phyloP scores from a whole-genome alignment of 2,797 vertebrate species.

The Bradypodion ventrale region DNA sequence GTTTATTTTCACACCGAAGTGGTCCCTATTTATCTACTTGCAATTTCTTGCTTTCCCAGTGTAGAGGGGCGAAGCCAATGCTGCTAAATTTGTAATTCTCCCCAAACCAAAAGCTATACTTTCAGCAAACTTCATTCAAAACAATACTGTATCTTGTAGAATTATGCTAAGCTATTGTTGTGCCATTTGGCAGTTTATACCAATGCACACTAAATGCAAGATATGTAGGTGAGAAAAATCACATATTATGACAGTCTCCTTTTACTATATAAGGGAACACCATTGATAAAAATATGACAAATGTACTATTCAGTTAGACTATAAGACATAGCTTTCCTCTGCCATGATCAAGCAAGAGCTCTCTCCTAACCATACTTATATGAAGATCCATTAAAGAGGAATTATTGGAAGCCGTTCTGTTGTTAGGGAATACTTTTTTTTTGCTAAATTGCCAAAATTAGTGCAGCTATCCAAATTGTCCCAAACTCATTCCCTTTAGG shows the following conservation, averaged over 20 bases:
- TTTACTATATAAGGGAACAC: no score
- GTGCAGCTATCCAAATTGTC: not conserved
- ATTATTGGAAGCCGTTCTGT: not conserved
- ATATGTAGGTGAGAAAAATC: no score
- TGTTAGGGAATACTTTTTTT: not conserved
- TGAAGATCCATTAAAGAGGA: not conserved
- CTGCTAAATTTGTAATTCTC: not conserved
- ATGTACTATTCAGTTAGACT: no score
- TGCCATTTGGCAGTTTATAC: not conserved
- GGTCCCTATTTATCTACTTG: no score
- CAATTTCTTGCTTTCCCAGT: no score
- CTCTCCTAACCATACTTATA: not conserved
- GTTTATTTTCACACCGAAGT: no score
- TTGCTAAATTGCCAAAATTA: not conserved
- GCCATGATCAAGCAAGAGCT: no score
- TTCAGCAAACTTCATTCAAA: not conserved
- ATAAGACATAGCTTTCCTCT: no score
- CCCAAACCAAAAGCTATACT: not conserved
- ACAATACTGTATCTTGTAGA: not conserved
- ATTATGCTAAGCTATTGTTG: not conserved
- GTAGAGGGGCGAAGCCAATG: not conserved
- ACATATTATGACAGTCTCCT: no score
- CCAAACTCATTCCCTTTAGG: not conserved
- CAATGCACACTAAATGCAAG: no score
- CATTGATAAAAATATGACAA: no score